A percentile compares a stretch with the other conserved stretches of the same genome.
Conservation (phyloP, 1,140 invertebrate species). For the Heliconius melpomene region DNA sequence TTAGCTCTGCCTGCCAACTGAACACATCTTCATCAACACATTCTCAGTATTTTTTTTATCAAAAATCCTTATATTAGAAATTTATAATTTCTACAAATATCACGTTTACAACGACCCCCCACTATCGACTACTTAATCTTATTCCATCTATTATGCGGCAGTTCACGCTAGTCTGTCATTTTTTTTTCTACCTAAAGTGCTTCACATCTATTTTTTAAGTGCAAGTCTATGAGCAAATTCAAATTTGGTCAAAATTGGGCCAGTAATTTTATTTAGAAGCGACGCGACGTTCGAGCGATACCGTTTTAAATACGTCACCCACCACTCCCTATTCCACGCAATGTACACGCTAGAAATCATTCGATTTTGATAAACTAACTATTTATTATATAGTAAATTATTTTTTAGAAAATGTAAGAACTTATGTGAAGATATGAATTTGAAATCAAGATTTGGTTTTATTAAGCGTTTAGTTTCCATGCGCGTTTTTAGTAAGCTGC, state of each 20-base stretch:
- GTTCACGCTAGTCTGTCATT: constrained; percentile 64
- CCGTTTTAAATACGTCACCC: background rate
- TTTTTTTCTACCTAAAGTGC: constrained; percentile 67
- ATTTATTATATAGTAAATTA: background rate
- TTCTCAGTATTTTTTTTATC: background rate
- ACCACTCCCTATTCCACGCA: background rate
- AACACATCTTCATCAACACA: background rate
- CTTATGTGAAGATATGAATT: background rate
- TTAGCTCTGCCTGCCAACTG: background rate
- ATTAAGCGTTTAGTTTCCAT: constrained; percentile 11
- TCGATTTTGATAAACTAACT: constrained; percentile 4
- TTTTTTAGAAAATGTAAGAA: background rate
- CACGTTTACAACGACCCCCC: constrained; percentile 45
- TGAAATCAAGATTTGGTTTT: background rate
- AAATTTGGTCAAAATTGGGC: constrained; percentile 64
- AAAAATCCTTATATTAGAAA: constrained; percentile 22
- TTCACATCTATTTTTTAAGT: constrained; percentile 60
- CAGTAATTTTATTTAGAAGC: constrained; percentile 47
- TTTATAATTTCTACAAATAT: constrained; percentile 31
- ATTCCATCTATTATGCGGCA: constrained; percentile 54
- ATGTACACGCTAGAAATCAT: background rate
- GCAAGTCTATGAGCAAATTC: constrained; percentile 74
- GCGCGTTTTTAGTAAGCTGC: constrained; percentile 2
- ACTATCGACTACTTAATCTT: constrained; percentile 41
- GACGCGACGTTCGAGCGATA: constrained; percentile 30